phyloP scores from a whole-genome alignment of 2,888 invertebrate genomes.

The Congeria kusceri region DNA sequence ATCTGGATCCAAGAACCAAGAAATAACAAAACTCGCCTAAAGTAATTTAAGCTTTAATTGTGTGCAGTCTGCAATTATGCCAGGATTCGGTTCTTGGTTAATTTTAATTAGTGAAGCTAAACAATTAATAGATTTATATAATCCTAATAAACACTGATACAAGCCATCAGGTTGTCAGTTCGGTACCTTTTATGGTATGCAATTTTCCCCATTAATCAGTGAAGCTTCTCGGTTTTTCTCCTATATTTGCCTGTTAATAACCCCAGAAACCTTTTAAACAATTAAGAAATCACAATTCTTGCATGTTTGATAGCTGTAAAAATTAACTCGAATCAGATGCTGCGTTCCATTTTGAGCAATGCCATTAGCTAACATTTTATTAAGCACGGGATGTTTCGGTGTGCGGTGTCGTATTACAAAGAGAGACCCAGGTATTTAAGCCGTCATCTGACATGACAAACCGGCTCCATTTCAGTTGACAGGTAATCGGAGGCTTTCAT shows the following conservation, averaged over 20 bases:
- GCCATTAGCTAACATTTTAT: background rate
- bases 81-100: too few relatives aligned
- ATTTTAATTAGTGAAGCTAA: too few relatives aligned
- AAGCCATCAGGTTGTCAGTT: too few relatives aligned
- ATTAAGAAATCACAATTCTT: slow-evolving; percentile 25
- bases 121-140: too few relatives aligned
- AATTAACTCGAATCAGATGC: slow-evolving; percentile 15
- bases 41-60: too few relatives aligned
- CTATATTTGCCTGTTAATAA: slow-evolving; percentile 23
- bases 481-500: background rate
- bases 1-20: too few relatives aligned
- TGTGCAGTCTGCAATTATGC: too few relatives aligned
- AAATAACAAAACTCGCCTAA: too few relatives aligned
- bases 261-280: slow-evolving; percentile 52
- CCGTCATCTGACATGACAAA: background rate
- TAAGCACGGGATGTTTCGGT: slow-evolving; percentile 12
- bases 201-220: slow-evolving; percentile 3
- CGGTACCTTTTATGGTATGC: background rate
- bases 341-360: background rate
- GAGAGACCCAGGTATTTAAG: slow-evolving; percentile 1
- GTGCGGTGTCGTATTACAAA: background rate
- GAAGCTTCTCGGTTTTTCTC: background rate
- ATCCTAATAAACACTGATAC: too few relatives aligned
- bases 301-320: slow-evolving; percentile 25
- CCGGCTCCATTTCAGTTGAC: background rate